These are phyloP conservation scores for Medauroidea extradentata DNA, from an alignment of 1,140 invertebrate genomes.

Conservation along the genomic window DNA sequence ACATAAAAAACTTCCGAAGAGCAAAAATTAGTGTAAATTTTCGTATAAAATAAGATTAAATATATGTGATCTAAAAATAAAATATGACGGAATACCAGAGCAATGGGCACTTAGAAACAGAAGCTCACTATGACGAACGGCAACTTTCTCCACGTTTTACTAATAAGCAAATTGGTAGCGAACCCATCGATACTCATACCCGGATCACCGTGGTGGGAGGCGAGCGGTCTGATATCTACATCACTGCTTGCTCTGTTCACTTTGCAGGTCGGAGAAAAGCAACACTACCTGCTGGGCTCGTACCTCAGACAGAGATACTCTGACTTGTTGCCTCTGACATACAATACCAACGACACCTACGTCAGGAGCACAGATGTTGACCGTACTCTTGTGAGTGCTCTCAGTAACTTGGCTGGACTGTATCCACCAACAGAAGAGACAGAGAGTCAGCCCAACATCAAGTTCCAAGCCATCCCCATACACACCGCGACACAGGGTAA, in stretches of 20 bases:
- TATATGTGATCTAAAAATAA: too few species aligned
- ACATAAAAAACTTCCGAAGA: too few species aligned
- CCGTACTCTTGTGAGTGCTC: constrained; percentile 85
- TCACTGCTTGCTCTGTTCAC: not conserved
- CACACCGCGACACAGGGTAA: constrained; percentile 64
- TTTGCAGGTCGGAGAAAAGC: constrained; percentile 65
- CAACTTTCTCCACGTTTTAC: too few species aligned
- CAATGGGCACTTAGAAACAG: too few species aligned
- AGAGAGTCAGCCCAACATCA: constrained; percentile 59
- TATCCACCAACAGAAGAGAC: constrained; percentile 58
- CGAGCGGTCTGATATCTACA: too few species aligned
- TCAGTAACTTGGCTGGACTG: constrained; percentile 75
- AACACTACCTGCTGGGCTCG: constrained; percentile 73
- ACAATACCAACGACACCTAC: constrained; percentile 58
- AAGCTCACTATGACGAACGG: too few species aligned
- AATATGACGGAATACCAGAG: too few species aligned
- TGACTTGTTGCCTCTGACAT: constrained; percentile 48
- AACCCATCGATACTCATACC: too few species aligned
- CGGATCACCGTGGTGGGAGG: too few species aligned
- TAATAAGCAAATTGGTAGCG: too few species aligned
- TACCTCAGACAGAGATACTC: constrained; percentile 69
- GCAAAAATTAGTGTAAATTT: too few species aligned
- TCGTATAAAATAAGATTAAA: too few species aligned
- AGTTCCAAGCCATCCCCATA: constrained; percentile 88
- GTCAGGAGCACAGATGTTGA: constrained; percentile 79